A percentile compares a stretch with the other conserved stretches of the same genome.
Evolutionary conservation across 2,113 vertebrate species (phyloP).

Genomic region (Perca flavescens): DNA sequence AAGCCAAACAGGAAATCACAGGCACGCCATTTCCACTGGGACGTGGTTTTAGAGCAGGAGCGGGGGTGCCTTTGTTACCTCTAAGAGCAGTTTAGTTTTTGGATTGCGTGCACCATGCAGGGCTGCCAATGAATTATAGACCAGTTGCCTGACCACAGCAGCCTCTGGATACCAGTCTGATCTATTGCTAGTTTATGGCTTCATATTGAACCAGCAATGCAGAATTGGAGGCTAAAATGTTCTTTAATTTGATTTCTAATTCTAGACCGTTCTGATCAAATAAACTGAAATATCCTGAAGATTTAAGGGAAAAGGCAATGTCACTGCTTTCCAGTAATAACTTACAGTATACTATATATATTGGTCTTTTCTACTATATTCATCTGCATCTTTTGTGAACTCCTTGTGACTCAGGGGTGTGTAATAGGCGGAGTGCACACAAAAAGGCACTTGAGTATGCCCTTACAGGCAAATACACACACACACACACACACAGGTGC

Average conservation of each 20-base stretch:
- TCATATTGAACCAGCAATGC: slow-evolving; percentile 19
- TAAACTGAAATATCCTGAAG: slow-evolving; percentile 3
- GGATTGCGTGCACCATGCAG: slow-evolving; percentile 6
- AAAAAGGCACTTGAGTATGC: slow-evolving; percentile 35
- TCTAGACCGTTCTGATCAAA: slow-evolving; percentile 17
- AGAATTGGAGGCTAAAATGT: slow-evolving; percentile 27
- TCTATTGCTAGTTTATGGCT: slow-evolving; percentile 18
- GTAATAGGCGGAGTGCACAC: slow-evolving; percentile 12
- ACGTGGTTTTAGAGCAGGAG: slow-evolving; percentile 38
- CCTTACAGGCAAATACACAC: slow-evolving; percentile 25
- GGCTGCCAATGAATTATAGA: slow-evolving; percentile 35
- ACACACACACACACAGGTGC: slow-evolving; percentile 60
- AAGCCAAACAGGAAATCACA: slow-evolving; percentile 50
- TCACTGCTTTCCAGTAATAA: slow-evolving; percentile 29
- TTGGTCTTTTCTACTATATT: slow-evolving; percentile 1
- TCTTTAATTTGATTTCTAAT: slow-evolving; percentile 17
- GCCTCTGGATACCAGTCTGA: slow-evolving; percentile 31
- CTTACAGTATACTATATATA: slow-evolving; percentile 8
- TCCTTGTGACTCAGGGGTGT: slow-evolving; percentile 35
- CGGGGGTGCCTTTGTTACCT: not conserved
- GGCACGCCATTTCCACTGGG: slow-evolving; percentile 35
- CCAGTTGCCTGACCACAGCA: slow-evolving; percentile 20
- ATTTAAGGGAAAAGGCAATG: slow-evolving; percentile 7
- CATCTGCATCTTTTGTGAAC: slow-evolving; percentile 43
- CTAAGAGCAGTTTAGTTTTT: slow-evolving; percentile 51